Evolutionary conservation across 1,140 invertebrate genomes (phyloP).

Genomic region (Drosophila kikkawai): DNA sequence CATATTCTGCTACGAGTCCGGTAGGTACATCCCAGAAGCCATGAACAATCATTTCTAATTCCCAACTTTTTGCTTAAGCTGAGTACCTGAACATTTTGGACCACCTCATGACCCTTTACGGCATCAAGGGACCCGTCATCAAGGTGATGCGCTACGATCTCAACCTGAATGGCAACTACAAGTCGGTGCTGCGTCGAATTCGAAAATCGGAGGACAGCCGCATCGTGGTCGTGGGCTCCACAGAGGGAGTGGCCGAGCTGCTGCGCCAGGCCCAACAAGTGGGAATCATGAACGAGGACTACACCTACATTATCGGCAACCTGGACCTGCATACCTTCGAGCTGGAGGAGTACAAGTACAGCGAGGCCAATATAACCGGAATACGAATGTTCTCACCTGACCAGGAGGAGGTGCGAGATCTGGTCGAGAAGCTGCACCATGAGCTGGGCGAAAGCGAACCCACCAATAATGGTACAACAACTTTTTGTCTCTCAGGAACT

Average conservation of each 20-base stretch:
- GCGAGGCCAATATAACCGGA: constrained; percentile 93
- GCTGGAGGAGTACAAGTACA: constrained; percentile 92
- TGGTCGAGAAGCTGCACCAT: constrained; percentile 61
- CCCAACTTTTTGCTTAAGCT: constrained; percentile 56
- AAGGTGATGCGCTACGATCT: constrained; percentile 87
- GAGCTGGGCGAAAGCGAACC: constrained; percentile 64
- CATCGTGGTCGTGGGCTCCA: constrained; percentile 92
- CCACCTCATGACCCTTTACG: constrained; percentile 90
- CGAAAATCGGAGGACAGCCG: constrained; percentile 88
- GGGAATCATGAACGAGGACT: constrained; percentile 91
- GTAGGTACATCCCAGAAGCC: constrained; percentile 23
- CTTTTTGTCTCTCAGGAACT: neutral
- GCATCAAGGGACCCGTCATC: constrained; percentile 86
- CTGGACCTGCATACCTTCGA: constrained; percentile 93
- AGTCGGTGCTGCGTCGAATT: constrained; percentile 85
- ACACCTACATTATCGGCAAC: constrained; percentile 92
- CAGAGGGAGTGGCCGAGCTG: constrained; percentile 88
- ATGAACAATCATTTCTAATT: neutral
- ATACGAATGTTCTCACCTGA: constrained; percentile 89
- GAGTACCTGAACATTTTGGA: constrained; percentile 89
- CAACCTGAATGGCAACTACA: constrained; percentile 84
- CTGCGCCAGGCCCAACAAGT: constrained; percentile 92
- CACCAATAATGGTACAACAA: constrained; percentile 37
- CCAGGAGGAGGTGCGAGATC: constrained; percentile 63
- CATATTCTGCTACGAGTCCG: constrained; percentile 93